phyloP scores from a whole-genome alignment of 2,113 vertebrate species.

The Azemiops feae region DNA sequence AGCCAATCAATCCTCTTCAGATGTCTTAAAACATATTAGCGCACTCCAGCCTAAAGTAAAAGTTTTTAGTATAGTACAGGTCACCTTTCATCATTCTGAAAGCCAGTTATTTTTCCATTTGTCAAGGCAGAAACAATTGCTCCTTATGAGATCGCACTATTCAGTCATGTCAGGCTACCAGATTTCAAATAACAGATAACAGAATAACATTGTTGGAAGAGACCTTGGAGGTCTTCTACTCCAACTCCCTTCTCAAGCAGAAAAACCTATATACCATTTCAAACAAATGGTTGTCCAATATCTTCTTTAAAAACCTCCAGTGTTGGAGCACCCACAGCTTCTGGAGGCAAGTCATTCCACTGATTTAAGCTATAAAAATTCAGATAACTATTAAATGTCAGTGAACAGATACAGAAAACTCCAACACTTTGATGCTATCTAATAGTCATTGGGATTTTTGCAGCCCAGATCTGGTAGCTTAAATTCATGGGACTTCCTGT shows the following conservation, averaged over 20 bases:
- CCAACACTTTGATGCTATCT: not conserved
- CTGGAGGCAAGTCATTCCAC: not conserved
- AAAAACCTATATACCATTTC: not conserved
- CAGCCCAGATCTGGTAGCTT: not conserved
- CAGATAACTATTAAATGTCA: not conserved
- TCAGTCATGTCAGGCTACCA: slow-evolving; percentile 43
- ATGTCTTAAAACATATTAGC: not conserved
- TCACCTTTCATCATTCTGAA: not conserved
- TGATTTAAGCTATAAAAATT: not conserved
- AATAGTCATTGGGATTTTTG: not conserved
- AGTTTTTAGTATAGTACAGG: not conserved
- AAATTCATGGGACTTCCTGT: slow-evolving; percentile 44
- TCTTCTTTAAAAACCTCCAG: not conserved
- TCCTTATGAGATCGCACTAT: slow-evolving; percentile 51
- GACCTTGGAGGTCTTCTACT: not conserved
- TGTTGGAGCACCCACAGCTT: not conserved
- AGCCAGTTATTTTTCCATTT: rapidly evolving
- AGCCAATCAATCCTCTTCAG: not conserved
- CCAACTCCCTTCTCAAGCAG: not conserved
- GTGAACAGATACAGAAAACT: not conserved
- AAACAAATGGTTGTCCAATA: not conserved
- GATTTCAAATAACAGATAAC: not conserved
- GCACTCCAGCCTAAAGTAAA: not conserved
- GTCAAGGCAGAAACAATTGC: not conserved
- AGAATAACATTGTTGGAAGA: not conserved